Conservation (phyloP, 2,888 invertebrate genomes). For the Timema podura region DNA sequence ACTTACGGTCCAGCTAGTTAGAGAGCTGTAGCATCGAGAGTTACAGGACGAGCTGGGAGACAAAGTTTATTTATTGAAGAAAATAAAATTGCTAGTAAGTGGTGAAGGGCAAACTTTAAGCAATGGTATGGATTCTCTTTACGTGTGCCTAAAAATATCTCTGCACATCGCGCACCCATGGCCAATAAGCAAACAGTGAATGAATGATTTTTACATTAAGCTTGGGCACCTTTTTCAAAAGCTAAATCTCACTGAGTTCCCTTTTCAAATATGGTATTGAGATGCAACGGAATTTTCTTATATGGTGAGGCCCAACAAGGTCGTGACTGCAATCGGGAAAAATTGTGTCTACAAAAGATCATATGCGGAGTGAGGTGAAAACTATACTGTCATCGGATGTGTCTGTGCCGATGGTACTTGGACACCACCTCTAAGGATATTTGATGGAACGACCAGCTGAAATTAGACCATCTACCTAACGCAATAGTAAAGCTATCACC, state of each 20-base stretch:
- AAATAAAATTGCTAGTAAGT: slow-evolving; percentile 12
- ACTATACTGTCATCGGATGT: slow-evolving; percentile 11
- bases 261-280: neutral
- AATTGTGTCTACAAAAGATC: slow-evolving; percentile 18
- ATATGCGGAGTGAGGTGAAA: slow-evolving; percentile 13
- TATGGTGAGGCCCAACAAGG: slow-evolving; percentile 8
- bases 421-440: slow-evolving; percentile 18
- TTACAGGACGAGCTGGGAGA: neutral
- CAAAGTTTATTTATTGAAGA: neutral
- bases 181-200: neutral
- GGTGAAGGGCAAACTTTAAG: slow-evolving; percentile 9
- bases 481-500: slow-evolving; percentile 32
- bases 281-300: slow-evolving; percentile 7
- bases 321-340: slow-evolving; percentile 12
- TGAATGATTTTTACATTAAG: neutral
- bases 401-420: slow-evolving; percentile 13
- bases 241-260: neutral
- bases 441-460: slow-evolving; percentile 21
- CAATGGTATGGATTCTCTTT: neutral
- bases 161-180: slow-evolving; percentile 9
- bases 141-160: slow-evolving; percentile 13
- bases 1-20: slow-evolving; percentile 10
- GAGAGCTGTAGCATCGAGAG: neutral
- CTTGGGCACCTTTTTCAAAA: slow-evolving; percentile 2
- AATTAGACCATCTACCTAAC: slow-evolving; percentile 34